Base-by-base conservation (phyloP, 2,888 invertebrate genomes). In the Epirrita christyi region DNA sequence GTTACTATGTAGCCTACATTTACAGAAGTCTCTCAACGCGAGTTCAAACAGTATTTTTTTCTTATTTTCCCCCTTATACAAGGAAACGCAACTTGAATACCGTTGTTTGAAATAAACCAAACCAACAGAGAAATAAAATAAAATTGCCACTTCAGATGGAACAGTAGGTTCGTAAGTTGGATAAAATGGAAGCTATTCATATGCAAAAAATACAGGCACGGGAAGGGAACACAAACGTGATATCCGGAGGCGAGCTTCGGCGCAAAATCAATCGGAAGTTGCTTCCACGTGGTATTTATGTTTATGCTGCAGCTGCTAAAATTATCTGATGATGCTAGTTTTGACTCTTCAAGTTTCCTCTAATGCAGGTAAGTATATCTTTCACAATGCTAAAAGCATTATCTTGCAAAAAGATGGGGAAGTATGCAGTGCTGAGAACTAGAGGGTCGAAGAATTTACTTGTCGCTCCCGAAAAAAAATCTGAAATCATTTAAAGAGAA, bases 211-310 rank as follows among this genome's bases (percentile, higher is more conserved):
- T 72, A 67, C 56, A 51, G 52, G 65, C 67, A 75, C 73, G 70
- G 85, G 86, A 87, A 86, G 85, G 72, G 63, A 51, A 67, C 73
- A 70, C 71, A 73, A 80, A 87, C 87, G 87, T 87, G 86, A 85
- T 80, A 80, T 87, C 86, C 86, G 82, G 75, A 67, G 63, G 64
- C 72, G 70, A 72, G 76, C 73, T 72, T 72, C 66, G 70, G 51
- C 46, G 70, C 71, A 61, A 75, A 78, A 73, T 73, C 71, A 71
- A 81, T 84, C 85, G 84, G 85, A 83, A 80, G 79, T 78, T 58
- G 59, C 63, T 62, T 61, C 57, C 70, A 71, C 67, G 53, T 51
- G 70, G 61, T 68, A 64, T 73, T 71, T 65, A 49, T 56, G 15
- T 13, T 37, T 42, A 21, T 37, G 15, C n/a, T 13, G 14, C 37